Base-by-base conservation (phyloP, 2,888 invertebrate genomes). In the Megalurothrips usitatus region DNA sequence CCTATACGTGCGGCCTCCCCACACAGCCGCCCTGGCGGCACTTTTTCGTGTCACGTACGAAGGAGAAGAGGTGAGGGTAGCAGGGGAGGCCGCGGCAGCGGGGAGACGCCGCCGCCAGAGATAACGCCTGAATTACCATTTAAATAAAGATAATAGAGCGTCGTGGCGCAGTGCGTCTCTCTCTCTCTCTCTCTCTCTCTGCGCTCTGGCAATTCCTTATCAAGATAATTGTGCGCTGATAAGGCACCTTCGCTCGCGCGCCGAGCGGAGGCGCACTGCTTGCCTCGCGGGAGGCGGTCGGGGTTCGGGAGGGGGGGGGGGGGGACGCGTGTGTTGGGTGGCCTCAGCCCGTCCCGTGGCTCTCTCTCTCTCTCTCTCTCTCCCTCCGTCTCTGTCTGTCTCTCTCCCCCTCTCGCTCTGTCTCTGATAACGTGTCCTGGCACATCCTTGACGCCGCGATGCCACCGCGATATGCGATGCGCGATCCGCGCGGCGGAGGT, bases 121-220 rank as follows among this genome's bases (percentile, higher is more conserved):
- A 75, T 75, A 75, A 75, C 68, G 68, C 23, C 26, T 75, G 68
- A 75, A 75, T 75, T 75, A 75, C 68, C 68, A 75, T 75, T 75
- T 75, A 75, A 75, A 75, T 75, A 75, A 75, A 75, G 68, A 75
- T 75, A 75, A 75, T 75, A 26, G 68, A 75, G 68, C 68, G 68
- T 75, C 26, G 68, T 26, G 68, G 68, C 68, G 68, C 68, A 75
- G 68, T 75, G 68, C 68, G 68, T 75, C 68, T 75, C 68, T 75
- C 58, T 58, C 19, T 19, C 34, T 43, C 58, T 58, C 34, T 43
- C 34, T 43, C 34, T 43, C 34, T 43, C 34, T 43, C 34, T 43
- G 58, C 14, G 68, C 23, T 26, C 68, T 26, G 68, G 68, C 68
- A 26, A 75, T 75, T 75, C 68, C 68, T 75, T 75, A 75, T 75